These are phyloP conservation scores for Parnassius smintheus DNA, from an alignment of 2,888 invertebrate species.

Conservation along the genomic window DNA sequence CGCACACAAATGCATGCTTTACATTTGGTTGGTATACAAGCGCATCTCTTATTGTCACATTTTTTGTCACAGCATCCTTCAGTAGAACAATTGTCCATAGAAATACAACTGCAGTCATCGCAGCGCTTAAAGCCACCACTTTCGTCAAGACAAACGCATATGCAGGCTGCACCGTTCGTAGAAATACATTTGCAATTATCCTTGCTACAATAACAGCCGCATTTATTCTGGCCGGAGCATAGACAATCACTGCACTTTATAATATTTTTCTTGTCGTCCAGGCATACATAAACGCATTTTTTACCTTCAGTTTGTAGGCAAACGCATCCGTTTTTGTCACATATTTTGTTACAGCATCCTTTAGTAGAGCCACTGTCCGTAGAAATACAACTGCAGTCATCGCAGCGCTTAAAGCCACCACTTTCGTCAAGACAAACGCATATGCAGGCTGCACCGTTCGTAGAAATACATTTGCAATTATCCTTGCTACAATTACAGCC, in stretches of 20 bases:
- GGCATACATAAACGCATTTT: constrained; percentile 43
- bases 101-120: constrained; percentile 33
- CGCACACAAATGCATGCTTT: constrained; percentile 44
- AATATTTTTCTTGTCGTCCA: constrained; percentile 37
- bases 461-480: constrained; percentile 29
- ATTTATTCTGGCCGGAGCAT: constrained; percentile 27
- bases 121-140: constrained; percentile 33
- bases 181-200: constrained; percentile 27
- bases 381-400: constrained; percentile 32
- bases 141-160: constrained; percentile 30
- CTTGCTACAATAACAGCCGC: constrained; percentile 26
- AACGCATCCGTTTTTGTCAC: constrained; percentile 42
- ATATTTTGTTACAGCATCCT: constrained; percentile 42
- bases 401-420: constrained; percentile 33
- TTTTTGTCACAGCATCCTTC: constrained; percentile 40
- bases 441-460: constrained; percentile 30
- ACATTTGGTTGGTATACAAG: constrained; percentile 44
- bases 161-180: constrained; percentile 30
- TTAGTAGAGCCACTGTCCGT: neutral
- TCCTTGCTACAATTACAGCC: constrained; percentile 26
- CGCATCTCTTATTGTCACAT: constrained; percentile 42
- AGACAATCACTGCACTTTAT: constrained; percentile 40
- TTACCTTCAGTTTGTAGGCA: constrained; percentile 44
- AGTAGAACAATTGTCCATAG: neutral
- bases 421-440: constrained; percentile 31